Conservation (phyloP, 2,888 invertebrate species). For the Dynastes tityus region DNA sequence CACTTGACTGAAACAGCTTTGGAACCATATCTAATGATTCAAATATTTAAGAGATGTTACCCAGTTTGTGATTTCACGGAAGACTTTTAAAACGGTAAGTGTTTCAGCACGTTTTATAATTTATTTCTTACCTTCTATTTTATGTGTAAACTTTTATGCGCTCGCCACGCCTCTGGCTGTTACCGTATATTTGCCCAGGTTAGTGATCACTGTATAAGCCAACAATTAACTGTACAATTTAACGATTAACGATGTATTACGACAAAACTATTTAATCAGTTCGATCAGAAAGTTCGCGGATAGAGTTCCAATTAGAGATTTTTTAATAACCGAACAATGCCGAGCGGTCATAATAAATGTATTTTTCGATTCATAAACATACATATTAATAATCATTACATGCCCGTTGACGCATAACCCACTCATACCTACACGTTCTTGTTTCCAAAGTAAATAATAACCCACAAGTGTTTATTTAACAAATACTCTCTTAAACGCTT, state of each 20-base stretch:
- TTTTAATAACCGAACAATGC: slow-evolving; percentile 54
- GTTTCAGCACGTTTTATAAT: neutral
- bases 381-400: slow-evolving; percentile 55
- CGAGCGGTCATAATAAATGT: slow-evolving; percentile 36
- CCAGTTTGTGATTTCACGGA: too few species aligned
- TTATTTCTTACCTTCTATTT: neutral
- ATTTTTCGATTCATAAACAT: slow-evolving; percentile 56
- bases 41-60: too few species aligned
- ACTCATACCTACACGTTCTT: slow-evolving; percentile 53
- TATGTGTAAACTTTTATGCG: too few species aligned
- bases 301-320: slow-evolving; percentile 53
- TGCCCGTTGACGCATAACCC: slow-evolving; percentile 52
- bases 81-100: too few species aligned
- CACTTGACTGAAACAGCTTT: too few species aligned
- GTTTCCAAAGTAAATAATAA: slow-evolving; percentile 51
- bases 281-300: slow-evolving; percentile 54
- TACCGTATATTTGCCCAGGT: too few species aligned
- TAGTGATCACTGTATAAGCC: neutral
- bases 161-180: too few species aligned
- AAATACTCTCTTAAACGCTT: slow-evolving; percentile 46
- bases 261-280: slow-evolving; percentile 49
- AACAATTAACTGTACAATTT: slow-evolving; percentile 25
- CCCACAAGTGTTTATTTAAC: slow-evolving; percentile 49
- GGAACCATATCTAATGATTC: too few species aligned
- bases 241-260: slow-evolving; percentile 32